Percentiles rank a stretch among this genome's conserved stretches.
Evolutionary conservation across 2,888 invertebrate genomes (phyloP).

Genomic region (Cerastis rubricosa): DNA sequence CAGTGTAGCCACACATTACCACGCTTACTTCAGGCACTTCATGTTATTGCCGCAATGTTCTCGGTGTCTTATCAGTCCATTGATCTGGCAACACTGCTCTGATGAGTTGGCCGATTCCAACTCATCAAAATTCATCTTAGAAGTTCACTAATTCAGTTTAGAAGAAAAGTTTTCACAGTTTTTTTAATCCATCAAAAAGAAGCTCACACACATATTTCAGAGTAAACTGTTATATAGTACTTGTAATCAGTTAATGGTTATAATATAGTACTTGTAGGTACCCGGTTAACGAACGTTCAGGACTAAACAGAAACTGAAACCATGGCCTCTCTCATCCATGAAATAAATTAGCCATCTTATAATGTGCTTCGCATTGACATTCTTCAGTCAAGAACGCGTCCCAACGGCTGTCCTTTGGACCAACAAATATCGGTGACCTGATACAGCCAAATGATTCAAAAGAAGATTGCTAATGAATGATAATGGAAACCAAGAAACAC

Average conservation of each 20-base stretch:
- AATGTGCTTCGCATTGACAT: not conserved
- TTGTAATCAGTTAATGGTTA: too few relatives aligned
- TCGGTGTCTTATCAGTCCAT: conserved; percentile 6
- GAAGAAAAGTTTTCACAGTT: too few relatives aligned
- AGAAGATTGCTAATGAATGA: not conserved
- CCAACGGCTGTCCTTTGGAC: not conserved
- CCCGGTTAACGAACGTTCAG: not conserved
- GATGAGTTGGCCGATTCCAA: not conserved
- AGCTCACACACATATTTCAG: too few relatives aligned
- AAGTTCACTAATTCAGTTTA: too few relatives aligned
- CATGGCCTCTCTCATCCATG: not conserved
- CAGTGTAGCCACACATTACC: not conserved
- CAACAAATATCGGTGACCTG: not conserved
- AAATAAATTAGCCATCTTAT: not conserved
- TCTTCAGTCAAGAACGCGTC: not conserved
- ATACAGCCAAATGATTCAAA: not conserved
- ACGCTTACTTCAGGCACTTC: not conserved
- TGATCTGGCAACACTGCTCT: conserved; percentile 10
- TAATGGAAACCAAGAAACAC: not conserved
- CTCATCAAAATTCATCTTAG: too few relatives aligned
- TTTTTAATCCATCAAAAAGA: too few relatives aligned
- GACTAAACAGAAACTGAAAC: too few relatives aligned
- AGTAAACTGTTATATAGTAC: not conserved
- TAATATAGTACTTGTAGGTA: not conserved
- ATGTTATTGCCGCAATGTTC: not conserved